Percentiles rank a stretch among this genome's conserved stretches.
phyloP scores from a whole-genome alignment of 2,797 vertebrate genomes.

The Etheostoma nigrum region DNA sequence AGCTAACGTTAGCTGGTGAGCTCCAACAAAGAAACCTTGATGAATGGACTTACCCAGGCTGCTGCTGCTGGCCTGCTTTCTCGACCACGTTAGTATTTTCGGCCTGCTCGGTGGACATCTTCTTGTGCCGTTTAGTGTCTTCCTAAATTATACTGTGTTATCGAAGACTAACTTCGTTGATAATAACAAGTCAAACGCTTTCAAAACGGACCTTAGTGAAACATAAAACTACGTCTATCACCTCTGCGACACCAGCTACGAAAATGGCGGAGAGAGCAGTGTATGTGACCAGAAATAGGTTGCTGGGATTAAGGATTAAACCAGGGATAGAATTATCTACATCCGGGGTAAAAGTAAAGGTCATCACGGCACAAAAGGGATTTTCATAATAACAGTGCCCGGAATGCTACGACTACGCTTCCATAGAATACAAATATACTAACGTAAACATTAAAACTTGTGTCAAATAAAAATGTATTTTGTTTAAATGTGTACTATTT shows the following conservation, averaged over 20 bases:
- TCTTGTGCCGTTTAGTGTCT: slow-evolving; percentile 26
- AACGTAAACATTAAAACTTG: not conserved
- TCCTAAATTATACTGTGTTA: not conserved
- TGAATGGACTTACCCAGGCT: slow-evolving; percentile 76
- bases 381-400: slow-evolving; percentile 36
- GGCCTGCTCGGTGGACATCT: slow-evolving; percentile 83
- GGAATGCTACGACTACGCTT: not conserved
- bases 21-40: slow-evolving; percentile 66
- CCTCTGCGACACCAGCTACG: slow-evolving; percentile 17
- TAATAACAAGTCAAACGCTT: not conserved
- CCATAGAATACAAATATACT: not conserved
- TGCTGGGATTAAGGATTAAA: slow-evolving; percentile 38
- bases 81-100: slow-evolving; percentile 63
- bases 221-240: not conserved
- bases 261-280: slow-evolving; percentile 66
- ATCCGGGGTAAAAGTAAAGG: slow-evolving; percentile 54
- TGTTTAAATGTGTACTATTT: not conserved
- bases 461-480: not conserved
- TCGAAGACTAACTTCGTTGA: not conserved
- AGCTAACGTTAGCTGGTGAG: not conserved
- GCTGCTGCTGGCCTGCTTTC: slow-evolving; percentile 58
- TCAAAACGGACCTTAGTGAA: not conserved
- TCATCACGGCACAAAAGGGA: accelerated
- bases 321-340: accelerated
- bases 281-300: not conserved